Percentiles rank a stretch among this genome's conserved stretches.
Conservation (phyloP, 2,113 vertebrate genomes). For the Triplophysa tibetana region DNA sequence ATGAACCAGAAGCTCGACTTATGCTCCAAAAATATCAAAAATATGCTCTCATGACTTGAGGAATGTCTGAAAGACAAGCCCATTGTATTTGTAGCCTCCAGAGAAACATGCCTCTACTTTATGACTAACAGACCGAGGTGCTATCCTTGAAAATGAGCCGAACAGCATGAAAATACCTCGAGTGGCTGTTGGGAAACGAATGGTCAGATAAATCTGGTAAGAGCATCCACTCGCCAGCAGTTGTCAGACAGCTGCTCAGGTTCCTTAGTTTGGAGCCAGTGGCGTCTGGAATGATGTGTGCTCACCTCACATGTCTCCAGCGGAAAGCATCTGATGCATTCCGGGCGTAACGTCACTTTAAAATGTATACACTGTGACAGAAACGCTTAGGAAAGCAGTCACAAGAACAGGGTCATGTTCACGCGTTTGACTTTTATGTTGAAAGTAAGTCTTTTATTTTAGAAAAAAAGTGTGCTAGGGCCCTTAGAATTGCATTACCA, state of each 20-base stretch:
- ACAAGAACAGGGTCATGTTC: background rate
- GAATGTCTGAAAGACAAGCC: constrained; percentile 33
- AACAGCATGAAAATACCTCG: constrained; percentile 22
- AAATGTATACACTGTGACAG: constrained; percentile 7
- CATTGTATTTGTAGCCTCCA: background rate
- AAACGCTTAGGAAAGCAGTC: constrained; percentile 2
- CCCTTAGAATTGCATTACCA: constrained; percentile 10
- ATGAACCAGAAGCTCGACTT: constrained; percentile 40
- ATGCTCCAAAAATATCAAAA: constrained; percentile 27
- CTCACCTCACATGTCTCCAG: constrained; percentile 34
- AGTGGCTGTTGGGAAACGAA: background rate
- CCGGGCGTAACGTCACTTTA: constrained; percentile 42
- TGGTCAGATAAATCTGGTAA: constrained; percentile 43
- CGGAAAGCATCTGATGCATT: constrained; percentile 45
- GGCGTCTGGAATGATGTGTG: constrained; percentile 34
- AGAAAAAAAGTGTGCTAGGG: constrained; percentile 37
- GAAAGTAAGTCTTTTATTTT: constrained; percentile 11
- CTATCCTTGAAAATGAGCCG: constrained; percentile 16
- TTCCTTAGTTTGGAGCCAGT: constrained; percentile 8
- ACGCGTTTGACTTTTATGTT: constrained; percentile 15
- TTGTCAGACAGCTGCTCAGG: constrained; percentile 38
- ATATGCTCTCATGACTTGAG: constrained; percentile 33
- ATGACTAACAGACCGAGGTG: constrained; percentile 12
- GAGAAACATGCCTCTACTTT: constrained; percentile 25
- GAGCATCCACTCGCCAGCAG: constrained; percentile 34